A percentile compares a stretch with the other conserved stretches of the same genome.
phyloP scores from a whole-genome alignment of 2,888 invertebrate species.

The Encarsia formosa region DNA sequence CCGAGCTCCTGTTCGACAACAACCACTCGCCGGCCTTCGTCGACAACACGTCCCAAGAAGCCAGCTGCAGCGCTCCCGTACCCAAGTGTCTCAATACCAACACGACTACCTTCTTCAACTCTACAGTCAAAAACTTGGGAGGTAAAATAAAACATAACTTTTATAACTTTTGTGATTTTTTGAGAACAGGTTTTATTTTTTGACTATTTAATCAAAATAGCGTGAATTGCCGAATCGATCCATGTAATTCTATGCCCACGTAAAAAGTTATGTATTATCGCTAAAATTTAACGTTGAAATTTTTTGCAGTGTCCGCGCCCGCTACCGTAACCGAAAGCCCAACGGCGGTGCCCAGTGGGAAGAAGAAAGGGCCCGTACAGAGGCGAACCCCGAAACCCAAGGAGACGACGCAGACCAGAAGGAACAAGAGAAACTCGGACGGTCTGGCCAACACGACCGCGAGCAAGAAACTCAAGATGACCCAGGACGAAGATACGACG shows the following conservation, averaged over 20 bases:
- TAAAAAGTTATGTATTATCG: too few relatives aligned
- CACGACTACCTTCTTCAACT: conserved; percentile 42
- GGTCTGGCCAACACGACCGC: conserved; percentile 24
- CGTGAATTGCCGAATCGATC: too few relatives aligned
- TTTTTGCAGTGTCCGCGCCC: too few relatives aligned
- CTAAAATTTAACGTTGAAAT: too few relatives aligned
- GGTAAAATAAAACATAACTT: too few relatives aligned
- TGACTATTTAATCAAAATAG: too few relatives aligned
- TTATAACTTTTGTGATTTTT: too few relatives aligned
- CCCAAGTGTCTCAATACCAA: not conserved
- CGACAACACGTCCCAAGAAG: conserved; percentile 58
- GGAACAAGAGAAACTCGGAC: conserved; percentile 26
- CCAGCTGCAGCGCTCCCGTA: conserved; percentile 41
- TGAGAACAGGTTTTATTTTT: too few relatives aligned
- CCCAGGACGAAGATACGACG: conserved; percentile 37
- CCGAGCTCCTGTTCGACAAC: conserved; percentile 67
- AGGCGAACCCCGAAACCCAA: conserved; percentile 32
- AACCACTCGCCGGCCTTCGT: conserved; percentile 67
- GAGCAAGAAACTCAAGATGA: conserved; percentile 37
- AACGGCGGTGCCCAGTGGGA: conserved; percentile 7
- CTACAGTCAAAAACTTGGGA: too few relatives aligned
- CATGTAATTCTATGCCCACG: too few relatives aligned
- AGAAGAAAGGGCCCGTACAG: conserved; percentile 26
- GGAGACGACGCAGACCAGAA: conserved; percentile 21
- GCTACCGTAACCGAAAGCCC: not conserved